Percentiles rank a stretch among this genome's conserved stretches.
Conservation (phyloP, 2,113 vertebrate species). For the Cnemophilus loriae region DNA sequence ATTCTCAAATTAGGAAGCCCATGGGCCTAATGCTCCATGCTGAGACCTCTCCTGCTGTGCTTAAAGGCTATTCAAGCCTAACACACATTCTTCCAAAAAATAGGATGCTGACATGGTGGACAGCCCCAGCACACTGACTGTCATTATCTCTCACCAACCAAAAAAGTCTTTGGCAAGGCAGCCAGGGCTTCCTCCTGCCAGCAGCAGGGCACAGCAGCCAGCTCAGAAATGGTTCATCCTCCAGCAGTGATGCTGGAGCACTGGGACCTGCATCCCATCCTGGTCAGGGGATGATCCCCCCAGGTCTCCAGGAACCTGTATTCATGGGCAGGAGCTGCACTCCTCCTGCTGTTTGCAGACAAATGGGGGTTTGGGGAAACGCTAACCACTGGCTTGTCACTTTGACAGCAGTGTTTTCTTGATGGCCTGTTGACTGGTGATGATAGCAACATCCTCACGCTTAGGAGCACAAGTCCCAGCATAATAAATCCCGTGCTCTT, state of each 20-base stretch:
- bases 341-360: not conserved
- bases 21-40: not conserved
- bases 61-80: not conserved
- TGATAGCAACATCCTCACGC: not conserved
- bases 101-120: not conserved
- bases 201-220: not conserved
- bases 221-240: not conserved
- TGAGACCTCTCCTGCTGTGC: not conserved
- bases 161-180: not conserved
- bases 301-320: not conserved
- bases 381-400: not conserved
- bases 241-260: not conserved
- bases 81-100: not conserved
- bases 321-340: not conserved
- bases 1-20: not conserved
- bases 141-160: not conserved
- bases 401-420: slow-evolving; percentile 43
- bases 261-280: not conserved
- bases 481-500: slow-evolving; percentile 20
- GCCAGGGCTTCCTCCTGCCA: not conserved
- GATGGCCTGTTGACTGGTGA: slow-evolving; percentile 24
- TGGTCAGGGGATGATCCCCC: too few species aligned
- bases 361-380: not conserved
- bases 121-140: not conserved
- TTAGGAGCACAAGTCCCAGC: slow-evolving; percentile 8